Evolutionary conservation across 2,888 invertebrate species (phyloP).

Genomic region (Agrotis clavis): DNA sequence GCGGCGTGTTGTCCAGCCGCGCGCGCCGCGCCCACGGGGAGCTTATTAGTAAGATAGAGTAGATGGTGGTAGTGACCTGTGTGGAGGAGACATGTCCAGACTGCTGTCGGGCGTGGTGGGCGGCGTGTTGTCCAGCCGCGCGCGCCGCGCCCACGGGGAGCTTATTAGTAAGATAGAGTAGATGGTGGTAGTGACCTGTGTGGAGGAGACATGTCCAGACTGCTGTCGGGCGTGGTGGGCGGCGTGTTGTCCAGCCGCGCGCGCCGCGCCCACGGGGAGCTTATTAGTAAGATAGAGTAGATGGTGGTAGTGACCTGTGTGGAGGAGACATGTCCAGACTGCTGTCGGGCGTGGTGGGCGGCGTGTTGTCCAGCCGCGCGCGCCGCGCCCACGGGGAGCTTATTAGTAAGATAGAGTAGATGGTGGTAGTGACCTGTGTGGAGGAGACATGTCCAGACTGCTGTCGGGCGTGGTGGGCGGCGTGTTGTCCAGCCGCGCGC

Average conservation of each 20-base stretch:
- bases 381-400: constrained; percentile 32
- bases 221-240: constrained; percentile 95
- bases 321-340: constrained; percentile 93
- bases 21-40: constrained; percentile 32
- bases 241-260: constrained; percentile 93
- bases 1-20: constrained; percentile 94
- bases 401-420: too few relatives aligned
- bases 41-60: background rate
- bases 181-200: constrained; percentile 80
- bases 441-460: constrained; percentile 93
- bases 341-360: constrained; percentile 96
- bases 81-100: constrained; percentile 93
- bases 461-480: constrained; percentile 96
- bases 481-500: constrained; percentile 92
- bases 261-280: constrained; percentile 34
- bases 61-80: constrained; percentile 79
- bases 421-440: constrained; percentile 84
- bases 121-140: constrained; percentile 93
- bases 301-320: constrained; percentile 80
- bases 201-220: constrained; percentile 93
- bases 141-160: constrained; percentile 33
- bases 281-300: too few relatives aligned
- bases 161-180: background rate
- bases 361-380: constrained; percentile 93
- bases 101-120: constrained; percentile 96